Conservation (phyloP, 2,113 vertebrate genomes). For the Podarcis cretensis region DNA sequence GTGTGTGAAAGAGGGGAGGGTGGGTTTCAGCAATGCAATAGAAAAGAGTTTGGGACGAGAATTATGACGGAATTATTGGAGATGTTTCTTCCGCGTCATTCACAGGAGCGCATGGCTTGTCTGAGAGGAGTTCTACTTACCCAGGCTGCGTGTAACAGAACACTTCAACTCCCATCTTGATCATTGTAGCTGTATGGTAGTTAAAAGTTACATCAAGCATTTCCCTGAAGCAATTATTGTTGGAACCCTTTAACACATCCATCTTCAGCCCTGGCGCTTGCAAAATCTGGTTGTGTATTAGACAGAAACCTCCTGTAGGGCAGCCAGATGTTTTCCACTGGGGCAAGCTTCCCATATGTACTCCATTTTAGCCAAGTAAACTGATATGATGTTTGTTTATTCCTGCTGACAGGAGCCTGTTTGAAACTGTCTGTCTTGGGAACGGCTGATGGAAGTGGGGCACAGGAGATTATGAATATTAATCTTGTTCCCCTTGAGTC, state of each 20-base stretch:
- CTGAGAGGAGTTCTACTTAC: neutral
- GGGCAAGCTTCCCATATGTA: conserved; percentile 16
- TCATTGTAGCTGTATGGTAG: conserved; percentile 17
- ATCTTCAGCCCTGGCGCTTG: conserved; percentile 1
- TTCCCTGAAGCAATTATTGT: conserved; percentile 7
- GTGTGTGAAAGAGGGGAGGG: neutral
- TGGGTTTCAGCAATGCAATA: neutral
- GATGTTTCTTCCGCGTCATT: neutral
- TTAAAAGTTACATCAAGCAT: conserved; percentile 26
- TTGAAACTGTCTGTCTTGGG: conserved; percentile 17
- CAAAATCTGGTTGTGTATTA: conserved; percentile 18
- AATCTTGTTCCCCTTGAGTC: neutral
- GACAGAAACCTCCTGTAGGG: conserved; percentile 22
- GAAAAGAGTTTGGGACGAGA: neutral
- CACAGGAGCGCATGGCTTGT: neutral
- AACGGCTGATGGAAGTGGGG: neutral
- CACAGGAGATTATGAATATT: conserved; percentile 6
- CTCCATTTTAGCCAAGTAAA: conserved; percentile 28
- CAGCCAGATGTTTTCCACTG: conserved; percentile 27
- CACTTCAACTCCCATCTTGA: conserved; percentile 8
- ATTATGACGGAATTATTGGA: neutral
- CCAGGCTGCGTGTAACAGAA: neutral
- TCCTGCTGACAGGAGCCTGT: conserved; percentile 21
- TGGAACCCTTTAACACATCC: conserved; percentile 14
- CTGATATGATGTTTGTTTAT: conserved; percentile 7